phyloP scores from a whole-genome alignment of 2,797 vertebrate species.

The Acrocephalus scirpaceus region DNA sequence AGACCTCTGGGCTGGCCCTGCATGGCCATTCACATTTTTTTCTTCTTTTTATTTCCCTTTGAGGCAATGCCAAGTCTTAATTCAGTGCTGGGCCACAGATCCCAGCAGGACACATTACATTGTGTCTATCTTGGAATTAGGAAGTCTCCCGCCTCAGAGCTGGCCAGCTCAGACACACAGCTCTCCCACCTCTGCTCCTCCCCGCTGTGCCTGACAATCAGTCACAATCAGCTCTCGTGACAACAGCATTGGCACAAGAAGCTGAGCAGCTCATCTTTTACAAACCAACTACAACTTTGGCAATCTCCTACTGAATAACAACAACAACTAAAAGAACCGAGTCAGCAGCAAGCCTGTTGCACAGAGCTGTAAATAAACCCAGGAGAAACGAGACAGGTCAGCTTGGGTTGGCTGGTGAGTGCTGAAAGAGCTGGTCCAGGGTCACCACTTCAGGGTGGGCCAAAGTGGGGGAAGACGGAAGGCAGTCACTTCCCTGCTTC shows the following conservation, averaged over 20 bases:
- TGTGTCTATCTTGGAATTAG: background rate
- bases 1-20: background rate
- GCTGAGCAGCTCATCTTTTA: background rate
- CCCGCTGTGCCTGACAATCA: rapidly evolving
- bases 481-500: background rate
- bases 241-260: background rate
- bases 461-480: background rate
- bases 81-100: background rate
- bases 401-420: background rate
- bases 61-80: background rate
- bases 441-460: background rate
- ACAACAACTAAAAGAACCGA: background rate
- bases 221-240: background rate
- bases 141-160: background rate
- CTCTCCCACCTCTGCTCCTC: background rate
- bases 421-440: background rate
- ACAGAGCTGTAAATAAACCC: background rate
- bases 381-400: background rate
- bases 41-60: background rate
- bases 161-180: background rate
- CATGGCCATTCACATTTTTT: rapidly evolving
- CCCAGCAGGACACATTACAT: background rate
- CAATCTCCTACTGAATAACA: background rate
- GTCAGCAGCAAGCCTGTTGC: background rate
- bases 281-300: background rate